A percentile compares a stretch with the other conserved stretches of the same genome.
Evolutionary conservation across 2,113 vertebrate species (phyloP).

Genomic region (Abramis brama): DNA sequence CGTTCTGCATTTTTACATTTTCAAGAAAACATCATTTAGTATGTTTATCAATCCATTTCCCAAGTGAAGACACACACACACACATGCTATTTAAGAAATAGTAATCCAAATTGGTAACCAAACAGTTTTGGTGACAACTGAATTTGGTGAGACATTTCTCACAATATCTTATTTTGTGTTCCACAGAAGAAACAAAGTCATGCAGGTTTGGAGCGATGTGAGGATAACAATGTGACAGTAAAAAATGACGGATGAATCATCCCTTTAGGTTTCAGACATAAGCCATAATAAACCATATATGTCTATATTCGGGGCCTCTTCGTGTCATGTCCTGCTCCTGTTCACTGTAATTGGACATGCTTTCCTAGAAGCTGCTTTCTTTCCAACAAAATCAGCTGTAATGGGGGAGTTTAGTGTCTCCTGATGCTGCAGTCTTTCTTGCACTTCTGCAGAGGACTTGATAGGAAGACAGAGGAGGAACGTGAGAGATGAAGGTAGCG

Average conservation of each 20-base stretch:
- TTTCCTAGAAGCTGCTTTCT: neutral
- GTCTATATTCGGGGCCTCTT: neutral
- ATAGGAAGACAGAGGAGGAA: constrained; percentile 50
- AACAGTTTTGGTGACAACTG: neutral
- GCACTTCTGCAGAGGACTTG: constrained; percentile 57
- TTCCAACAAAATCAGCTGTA: constrained; percentile 13
- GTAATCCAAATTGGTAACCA: neutral
- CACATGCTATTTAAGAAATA: neutral
- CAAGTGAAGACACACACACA: neutral
- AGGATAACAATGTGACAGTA: neutral
- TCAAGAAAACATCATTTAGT: too few relatives aligned
- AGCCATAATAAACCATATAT: neutral
- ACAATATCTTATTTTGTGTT: neutral
- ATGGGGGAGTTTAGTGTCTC: constrained; percentile 42
- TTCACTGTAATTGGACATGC: constrained; percentile 34
- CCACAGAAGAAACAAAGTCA: neutral
- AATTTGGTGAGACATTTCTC: neutral
- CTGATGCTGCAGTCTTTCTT: constrained; percentile 63
- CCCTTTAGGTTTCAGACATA: neutral
- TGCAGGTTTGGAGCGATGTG: neutral
- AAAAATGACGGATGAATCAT: neutral
- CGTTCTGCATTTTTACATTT: too few relatives aligned
- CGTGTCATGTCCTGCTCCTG: neutral
- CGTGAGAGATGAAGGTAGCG: constrained; percentile 57
- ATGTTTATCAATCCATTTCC: too few relatives aligned